Evolutionary conservation across 1,140 invertebrate species (phyloP).

Genomic region (Lethocerus indicus): DNA sequence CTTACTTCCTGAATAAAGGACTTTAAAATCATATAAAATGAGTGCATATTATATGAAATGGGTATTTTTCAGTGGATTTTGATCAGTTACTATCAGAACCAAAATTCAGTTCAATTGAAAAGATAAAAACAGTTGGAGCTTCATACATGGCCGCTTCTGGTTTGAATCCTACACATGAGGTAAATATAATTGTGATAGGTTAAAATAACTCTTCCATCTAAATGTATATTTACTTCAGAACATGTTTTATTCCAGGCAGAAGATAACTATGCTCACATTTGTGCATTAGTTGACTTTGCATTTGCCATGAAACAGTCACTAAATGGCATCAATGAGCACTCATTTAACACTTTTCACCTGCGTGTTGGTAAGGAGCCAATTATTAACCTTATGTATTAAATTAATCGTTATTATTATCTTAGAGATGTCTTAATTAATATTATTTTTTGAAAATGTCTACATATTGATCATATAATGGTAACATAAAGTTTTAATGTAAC

Average conservation of each 20-base stretch:
- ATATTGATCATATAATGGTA: no score
- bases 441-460: no score
- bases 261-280: slow-evolving; percentile 56
- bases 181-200: slow-evolving; percentile 5
- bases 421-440: no score
- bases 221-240: background rate
- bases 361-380: slow-evolving; percentile 48
- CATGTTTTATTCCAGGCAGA: slow-evolving; percentile 26
- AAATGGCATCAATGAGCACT: slow-evolving; percentile 87
- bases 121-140: slow-evolving; percentile 93
- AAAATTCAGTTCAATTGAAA: slow-evolving; percentile 83
- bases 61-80: slow-evolving; percentile 71
- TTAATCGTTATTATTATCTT: no score
- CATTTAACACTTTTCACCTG: slow-evolving; percentile 93
- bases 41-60: no score
- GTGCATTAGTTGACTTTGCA: slow-evolving; percentile 83
- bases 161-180: slow-evolving; percentile 32
- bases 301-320: slow-evolving; percentile 78
- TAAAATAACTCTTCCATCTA: background rate
- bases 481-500: no score
- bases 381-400: background rate
- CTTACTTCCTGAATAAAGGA: no score
- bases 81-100: slow-evolving; percentile 81
- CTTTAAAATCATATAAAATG: no score
- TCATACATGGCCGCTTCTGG: slow-evolving; percentile 99